Evolutionary conservation across 2,888 invertebrate species (phyloP), one percentile per base, ranked within the genome.

Genomic region (Brenthis hecate): DNA sequence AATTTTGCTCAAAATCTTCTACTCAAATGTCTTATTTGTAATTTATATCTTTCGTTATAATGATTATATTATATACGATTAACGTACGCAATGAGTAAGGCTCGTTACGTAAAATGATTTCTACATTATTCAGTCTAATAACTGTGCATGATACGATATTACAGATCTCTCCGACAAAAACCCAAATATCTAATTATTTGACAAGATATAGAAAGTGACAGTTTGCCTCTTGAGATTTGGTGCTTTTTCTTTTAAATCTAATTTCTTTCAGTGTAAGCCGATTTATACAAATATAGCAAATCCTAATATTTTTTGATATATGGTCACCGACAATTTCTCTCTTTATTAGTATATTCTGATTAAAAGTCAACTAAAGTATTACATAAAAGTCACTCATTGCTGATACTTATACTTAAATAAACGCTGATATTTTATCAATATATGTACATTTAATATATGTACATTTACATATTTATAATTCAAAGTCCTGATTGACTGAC

Each of bases 21-120:
- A 32, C 6, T 32, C 32, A 19, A 19, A 32, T 2, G 5, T 32
- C 6, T 6, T 6, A 36, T 36, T 6, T 36, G 36, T 36, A 36
- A 36, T 36, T 6, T 36, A 36, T 36, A 36, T 36, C 36, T 48
- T 50, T 28, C 60, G 4, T n/a, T 11, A 60, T 62, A 53, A 53
- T 51, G 53, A 62, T 16, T 36, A 36, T 16, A 36, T 53, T 53
- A 16, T 32, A 62, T 36, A 66, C 8, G 50, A 66, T 53, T 58
- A 58, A 28, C 47, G 32, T 28, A 55, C 13, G 43, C n/a, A 43
- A 56, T 47, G 32, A n/a, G 47, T n/a, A 2, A 13, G 54, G n/a
- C 16, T 16, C 16, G 55, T 74, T 74, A 71, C 66, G 66, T 72
- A 72, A 73, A 54, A 53, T 51, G 63, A 69, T 69, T 72, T 66